Evolutionary conservation across 1,140 invertebrate species (phyloP).

Genomic region (Zaprionus camerounensis): DNA sequence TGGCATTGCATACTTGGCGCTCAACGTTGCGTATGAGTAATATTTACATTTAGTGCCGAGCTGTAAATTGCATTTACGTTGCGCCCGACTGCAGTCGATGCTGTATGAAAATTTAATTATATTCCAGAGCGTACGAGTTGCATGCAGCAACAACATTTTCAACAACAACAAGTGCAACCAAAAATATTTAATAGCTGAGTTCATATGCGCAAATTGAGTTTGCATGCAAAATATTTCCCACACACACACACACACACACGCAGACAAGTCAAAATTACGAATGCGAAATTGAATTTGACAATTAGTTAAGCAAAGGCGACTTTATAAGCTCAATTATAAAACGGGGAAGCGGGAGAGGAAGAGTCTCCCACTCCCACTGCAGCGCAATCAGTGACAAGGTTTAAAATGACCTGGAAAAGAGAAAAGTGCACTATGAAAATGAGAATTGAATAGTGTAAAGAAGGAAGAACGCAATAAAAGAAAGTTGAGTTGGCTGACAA

Average conservation of each 20-base stretch:
- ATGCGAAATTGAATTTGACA: conserved; percentile 11
- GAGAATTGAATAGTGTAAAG: not conserved
- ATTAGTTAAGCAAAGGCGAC: conserved; percentile 20
- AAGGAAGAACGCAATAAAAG: not conserved
- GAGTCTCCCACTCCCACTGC: not conserved
- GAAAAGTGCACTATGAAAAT: not conserved
- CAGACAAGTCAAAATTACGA: not conserved
- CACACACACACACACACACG: conserved; percentile 12
- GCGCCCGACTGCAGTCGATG: conserved; percentile 32
- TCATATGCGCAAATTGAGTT: conserved; percentile 36
- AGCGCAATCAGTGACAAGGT: not conserved
- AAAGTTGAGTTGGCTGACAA: not conserved
- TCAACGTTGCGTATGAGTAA: conserved; percentile 72
- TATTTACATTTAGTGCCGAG: conserved; percentile 62
- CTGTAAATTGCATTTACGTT: conserved; percentile 72
- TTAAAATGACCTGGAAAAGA: not conserved
- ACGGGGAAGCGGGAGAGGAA: not conserved
- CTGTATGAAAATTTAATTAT: conserved; percentile 68
- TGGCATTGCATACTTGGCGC: conserved; percentile 15
- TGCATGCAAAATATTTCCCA: conserved; percentile 16
- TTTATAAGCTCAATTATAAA: conserved; percentile 33
- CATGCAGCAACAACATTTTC: not conserved
- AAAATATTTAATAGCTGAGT: conserved; percentile 58
- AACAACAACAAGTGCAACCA: conserved; percentile 36
- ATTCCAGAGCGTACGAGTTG: not conserved